Conservation (phyloP, 1,140 invertebrate species). For the Bombus balteatus region DNA sequence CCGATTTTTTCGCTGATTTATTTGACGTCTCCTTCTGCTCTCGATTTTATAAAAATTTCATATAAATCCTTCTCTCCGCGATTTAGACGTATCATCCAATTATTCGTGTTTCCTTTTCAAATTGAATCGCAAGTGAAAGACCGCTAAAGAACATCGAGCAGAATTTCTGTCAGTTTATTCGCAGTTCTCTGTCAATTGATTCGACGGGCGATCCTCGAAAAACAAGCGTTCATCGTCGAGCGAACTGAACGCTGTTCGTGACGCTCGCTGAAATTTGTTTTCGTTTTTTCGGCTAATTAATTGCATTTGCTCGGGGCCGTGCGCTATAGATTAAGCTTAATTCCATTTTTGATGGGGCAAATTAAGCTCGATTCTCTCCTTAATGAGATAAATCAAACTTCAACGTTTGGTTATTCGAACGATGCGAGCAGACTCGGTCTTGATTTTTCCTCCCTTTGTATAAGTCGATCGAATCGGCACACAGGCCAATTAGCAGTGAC, state of each 20-base stretch:
- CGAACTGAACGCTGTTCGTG: too few species aligned
- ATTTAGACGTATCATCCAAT: neutral
- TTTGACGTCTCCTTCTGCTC: neutral
- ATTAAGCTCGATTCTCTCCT: constrained; percentile 18
- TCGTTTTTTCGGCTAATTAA: constrained; percentile 28
- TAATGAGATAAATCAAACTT: constrained; percentile 24
- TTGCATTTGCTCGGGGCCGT: neutral
- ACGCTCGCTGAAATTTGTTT: neutral
- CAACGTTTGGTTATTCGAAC: neutral
- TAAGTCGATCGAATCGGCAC: neutral
- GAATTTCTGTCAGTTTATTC: constrained; percentile 5
- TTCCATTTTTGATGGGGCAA: constrained; percentile 26
- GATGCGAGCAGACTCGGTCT: neutral
- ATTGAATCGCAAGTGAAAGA: neutral
- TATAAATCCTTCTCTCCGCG: neutral
- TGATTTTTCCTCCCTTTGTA: neutral
- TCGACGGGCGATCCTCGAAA: neutral
- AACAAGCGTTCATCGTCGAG: constrained; percentile 8
- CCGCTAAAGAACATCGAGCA: neutral
- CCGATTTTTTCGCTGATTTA: constrained; percentile 8
- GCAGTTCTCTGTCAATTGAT: neutral
- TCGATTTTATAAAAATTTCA: neutral
- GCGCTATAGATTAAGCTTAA: constrained; percentile 13
- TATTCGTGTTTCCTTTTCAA: neutral
- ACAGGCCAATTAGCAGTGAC: neutral